Evolutionary conservation across 2,797 vertebrate genomes (phyloP).

Genomic region (Galagoides demidoff): DNA sequence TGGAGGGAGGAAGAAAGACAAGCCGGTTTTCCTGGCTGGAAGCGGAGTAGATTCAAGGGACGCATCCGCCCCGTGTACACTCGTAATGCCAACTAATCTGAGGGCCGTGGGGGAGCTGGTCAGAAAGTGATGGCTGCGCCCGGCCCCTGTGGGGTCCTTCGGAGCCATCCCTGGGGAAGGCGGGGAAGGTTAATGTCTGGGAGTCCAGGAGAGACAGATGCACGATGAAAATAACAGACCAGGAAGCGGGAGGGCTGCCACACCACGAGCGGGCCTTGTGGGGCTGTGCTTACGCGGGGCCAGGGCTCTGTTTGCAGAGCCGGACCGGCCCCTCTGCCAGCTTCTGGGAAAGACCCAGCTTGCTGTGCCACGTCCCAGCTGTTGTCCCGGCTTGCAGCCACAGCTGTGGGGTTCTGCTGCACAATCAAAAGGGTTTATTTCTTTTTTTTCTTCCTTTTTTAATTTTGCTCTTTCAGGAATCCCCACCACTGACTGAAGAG

Average conservation of each 20-base stretch:
- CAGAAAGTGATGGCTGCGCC: slow-evolving; percentile 53
- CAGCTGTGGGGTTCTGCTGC: slow-evolving; percentile 70
- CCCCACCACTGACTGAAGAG: slow-evolving; percentile 68
- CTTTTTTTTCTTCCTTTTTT: neutral
- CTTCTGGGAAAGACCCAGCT: slow-evolving; percentile 70
- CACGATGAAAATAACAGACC: neutral
- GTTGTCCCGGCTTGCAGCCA: slow-evolving; percentile 75
- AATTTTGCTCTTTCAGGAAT: slow-evolving; percentile 64
- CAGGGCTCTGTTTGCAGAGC: slow-evolving; percentile 72
- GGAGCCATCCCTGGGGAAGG: slow-evolving; percentile 56
- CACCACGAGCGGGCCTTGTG: slow-evolving; percentile 26
- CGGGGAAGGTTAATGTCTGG: neutral
- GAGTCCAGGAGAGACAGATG: slow-evolving; percentile 64
- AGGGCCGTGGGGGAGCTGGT: slow-evolving; percentile 61
- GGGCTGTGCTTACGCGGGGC: rapidly evolving
- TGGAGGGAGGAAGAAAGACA: too few species aligned
- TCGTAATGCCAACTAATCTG: slow-evolving; percentile 66
- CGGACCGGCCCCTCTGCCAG: slow-evolving; percentile 74
- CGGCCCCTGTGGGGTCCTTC: slow-evolving; percentile 56
- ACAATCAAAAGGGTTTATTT: slow-evolving; percentile 63
- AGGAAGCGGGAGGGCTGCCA: neutral
- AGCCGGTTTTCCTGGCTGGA: slow-evolving; percentile 70
- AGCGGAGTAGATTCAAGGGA: slow-evolving; percentile 63
- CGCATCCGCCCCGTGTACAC: slow-evolving; percentile 40
- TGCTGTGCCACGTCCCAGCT: slow-evolving; percentile 43